phyloP scores from a whole-genome alignment of 2,113 vertebrate species.

The Pluvianellus socialis region DNA sequence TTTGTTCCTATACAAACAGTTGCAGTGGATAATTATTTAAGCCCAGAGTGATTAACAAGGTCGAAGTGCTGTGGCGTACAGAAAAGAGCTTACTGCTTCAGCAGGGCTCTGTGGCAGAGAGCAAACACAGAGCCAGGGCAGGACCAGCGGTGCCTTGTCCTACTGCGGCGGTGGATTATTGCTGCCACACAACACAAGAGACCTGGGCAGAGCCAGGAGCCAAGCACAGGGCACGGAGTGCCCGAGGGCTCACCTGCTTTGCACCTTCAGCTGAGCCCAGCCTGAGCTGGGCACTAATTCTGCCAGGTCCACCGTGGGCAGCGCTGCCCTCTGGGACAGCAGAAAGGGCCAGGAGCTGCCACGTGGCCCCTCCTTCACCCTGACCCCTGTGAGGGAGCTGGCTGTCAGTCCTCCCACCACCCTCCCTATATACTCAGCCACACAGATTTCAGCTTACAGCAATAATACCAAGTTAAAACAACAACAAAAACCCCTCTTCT shows the following conservation, averaged over 20 bases:
- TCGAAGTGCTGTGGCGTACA: not conserved
- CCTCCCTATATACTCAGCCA: fast-evolving
- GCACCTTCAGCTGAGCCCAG: not conserved
- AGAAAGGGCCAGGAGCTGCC: not conserved
- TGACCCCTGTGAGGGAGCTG: not conserved
- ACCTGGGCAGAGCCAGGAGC: not conserved
- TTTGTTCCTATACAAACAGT: not conserved
- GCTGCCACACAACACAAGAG: not conserved
- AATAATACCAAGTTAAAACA: not conserved
- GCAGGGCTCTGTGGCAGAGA: not conserved
- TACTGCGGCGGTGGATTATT: not conserved
- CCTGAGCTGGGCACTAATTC: fast-evolving
- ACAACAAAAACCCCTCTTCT: not conserved
- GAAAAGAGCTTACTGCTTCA: not conserved
- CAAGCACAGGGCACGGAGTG: not conserved
- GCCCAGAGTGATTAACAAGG: not conserved
- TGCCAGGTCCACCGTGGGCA: not conserved
- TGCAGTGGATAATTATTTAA: not conserved
- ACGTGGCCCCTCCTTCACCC: not conserved
- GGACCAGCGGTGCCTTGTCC: not conserved
- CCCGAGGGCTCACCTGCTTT: not conserved
- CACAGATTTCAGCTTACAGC: not conserved
- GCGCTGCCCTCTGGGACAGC: not conserved
- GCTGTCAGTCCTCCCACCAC: not conserved
- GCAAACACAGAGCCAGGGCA: not conserved